phyloP scores from a whole-genome alignment of 2,888 invertebrate genomes.

The Rhyacophila evoluta region DNA sequence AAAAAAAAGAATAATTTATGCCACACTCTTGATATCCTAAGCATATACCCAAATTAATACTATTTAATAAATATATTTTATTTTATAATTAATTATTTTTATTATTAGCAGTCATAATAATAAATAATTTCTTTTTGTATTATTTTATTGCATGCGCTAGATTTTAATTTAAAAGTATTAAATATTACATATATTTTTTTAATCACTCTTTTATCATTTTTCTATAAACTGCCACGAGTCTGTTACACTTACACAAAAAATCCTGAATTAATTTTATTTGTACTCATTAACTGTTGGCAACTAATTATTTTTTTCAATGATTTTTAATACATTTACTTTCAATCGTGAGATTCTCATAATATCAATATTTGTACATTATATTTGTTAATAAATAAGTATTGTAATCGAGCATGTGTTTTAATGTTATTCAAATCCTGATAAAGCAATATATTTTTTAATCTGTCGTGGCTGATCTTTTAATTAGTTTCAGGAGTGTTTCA shows the following conservation, averaged over 20 bases:
- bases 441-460: too few species aligned
- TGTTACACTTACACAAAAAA: conserved; percentile 9
- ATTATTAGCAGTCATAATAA: conserved; percentile 6
- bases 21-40: neutral
- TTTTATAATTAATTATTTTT: conserved; percentile 18
- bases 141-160: conserved; percentile 22
- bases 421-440: too few species aligned
- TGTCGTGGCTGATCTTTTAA: too few species aligned
- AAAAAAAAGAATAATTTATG: neutral
- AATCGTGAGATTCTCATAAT: conserved; percentile 37
- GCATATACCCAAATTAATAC: conserved; percentile 3
- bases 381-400: conserved; percentile 45
- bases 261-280: neutral
- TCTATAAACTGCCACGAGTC: neutral
- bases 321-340: conserved; percentile 3
- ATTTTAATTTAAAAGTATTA: conserved; percentile 3
- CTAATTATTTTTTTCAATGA: neutral
- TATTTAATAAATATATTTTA: neutral
- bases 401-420: conserved; percentile 20
- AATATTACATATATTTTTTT: neutral
- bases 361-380: conserved; percentile 40
- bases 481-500: too few species aligned
- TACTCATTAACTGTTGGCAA: neutral
- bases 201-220: neutral
- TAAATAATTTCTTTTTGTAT: neutral